Conservation (phyloP, 2,888 invertebrate genomes). For the Xestobium rufovillosum region DNA sequence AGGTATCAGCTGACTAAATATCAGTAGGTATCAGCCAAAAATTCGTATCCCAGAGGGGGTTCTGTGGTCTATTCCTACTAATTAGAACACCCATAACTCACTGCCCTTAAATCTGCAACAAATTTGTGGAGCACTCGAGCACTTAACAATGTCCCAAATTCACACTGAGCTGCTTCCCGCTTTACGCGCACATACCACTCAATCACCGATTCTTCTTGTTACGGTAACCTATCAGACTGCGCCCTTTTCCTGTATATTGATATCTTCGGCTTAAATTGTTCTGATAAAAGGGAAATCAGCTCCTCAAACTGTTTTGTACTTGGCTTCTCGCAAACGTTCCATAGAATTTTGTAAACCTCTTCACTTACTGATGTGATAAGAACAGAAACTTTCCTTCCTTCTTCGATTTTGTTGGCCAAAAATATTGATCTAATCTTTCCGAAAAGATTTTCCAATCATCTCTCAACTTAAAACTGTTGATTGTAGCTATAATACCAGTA, state of each 20-base stretch:
- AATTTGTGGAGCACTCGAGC: neutral
- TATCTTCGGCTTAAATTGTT: constrained; percentile 9
- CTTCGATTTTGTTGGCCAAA: constrained; percentile 7
- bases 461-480: constrained; percentile 8
- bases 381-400: constrained; percentile 8
- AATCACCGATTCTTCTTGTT: constrained; percentile 12
- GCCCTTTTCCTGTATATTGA: constrained; percentile 13
- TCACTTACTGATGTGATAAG: constrained; percentile 9
- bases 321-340: constrained; percentile 9
- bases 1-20: too few species aligned
- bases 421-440: constrained; percentile 10
- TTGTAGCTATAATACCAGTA: constrained; percentile 3
- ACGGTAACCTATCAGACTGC: constrained; percentile 15
- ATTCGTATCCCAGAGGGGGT: too few species aligned
- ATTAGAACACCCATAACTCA: too few species aligned
- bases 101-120: too few species aligned
- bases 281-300: too few species aligned
- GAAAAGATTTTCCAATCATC: constrained; percentile 14
- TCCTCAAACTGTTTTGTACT: too few species aligned
- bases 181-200: constrained; percentile 18
- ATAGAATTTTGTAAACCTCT: constrained; percentile 11
- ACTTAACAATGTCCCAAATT: constrained; percentile 11
- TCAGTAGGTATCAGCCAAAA: too few species aligned
- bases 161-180: constrained; percentile 17
- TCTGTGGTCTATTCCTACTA: too few species aligned